Base-by-base conservation (phyloP, 2,888 invertebrate species). In the Drosophila aldrichi region DNA sequence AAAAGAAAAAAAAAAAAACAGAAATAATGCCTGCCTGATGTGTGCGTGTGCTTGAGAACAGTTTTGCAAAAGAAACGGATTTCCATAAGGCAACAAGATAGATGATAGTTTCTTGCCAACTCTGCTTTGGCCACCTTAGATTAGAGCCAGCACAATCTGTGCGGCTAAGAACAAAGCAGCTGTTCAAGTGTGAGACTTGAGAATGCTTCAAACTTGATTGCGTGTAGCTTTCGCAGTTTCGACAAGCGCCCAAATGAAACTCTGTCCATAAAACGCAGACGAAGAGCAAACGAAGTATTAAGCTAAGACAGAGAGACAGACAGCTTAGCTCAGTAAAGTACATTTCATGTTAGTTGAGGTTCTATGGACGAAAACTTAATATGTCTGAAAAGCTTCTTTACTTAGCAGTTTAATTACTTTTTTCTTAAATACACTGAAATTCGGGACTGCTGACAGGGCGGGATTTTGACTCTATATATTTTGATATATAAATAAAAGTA, bases 41-140 rank as follows among this genome's bases (percentile, higher is more conserved):
- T 70, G 81, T 71, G 81, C 69, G 61, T 77, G 66, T 41, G 61
- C 46, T 32, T 44, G 54, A 51, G 25, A 55, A 44, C 52, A 52
- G 38, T 38, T 41, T n/a, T 49, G 60, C 38, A 40, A 67, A 36
- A 57, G 55, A 65, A 78, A 70, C 67, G 80, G 84, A 84, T 82
- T 82, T 79, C 70, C 83, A 79, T 72, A 79, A 69, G 77, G 73
- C 84, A 60, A n/a, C 60, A 63, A 73, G 72, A 72, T 79, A 67
- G 80, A 73, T 82, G 82, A 76, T 69, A 68, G 77, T 59, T 64
- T 61, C 58, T 57, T 48, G 29, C 48, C 59, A 57, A 64, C n/a
- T 25, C 18, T 16, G 16, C 20, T 25, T 32, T 32, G 18, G 58
- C 70, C 62, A 76, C 73, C 76, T 76, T 56, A 68, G 63, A 75